phyloP scores from a whole-genome alignment of 2,797 vertebrate genomes.

The Onychomys torridus region DNA sequence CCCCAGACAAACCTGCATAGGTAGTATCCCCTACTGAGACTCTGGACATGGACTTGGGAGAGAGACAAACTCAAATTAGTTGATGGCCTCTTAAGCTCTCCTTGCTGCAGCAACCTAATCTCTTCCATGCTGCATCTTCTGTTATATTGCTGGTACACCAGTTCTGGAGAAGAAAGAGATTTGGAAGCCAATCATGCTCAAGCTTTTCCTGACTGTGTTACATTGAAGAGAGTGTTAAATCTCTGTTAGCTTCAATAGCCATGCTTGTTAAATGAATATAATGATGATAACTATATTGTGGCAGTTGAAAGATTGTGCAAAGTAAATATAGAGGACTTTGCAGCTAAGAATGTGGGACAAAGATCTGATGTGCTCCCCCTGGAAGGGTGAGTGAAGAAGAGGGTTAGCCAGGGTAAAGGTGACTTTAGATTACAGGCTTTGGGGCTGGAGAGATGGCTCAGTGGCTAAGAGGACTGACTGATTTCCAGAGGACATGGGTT shows the following conservation, averaged over 20 bases:
- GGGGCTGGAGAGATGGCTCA: not conserved
- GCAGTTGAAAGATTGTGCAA: conserved; percentile 4
- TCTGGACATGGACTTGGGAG: not conserved
- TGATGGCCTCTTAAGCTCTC: not conserved
- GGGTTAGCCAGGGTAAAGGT: not conserved
- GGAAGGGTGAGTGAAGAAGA: not conserved
- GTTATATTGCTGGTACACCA: not conserved
- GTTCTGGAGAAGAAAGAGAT: not conserved
- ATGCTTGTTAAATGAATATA: conserved; percentile 17
- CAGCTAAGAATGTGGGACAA: not conserved
- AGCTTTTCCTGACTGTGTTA: not conserved
- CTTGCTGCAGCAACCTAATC: not conserved
- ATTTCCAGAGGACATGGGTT: too few relatives aligned
- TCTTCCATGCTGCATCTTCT: not conserved
- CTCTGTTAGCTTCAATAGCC: conserved; percentile 5
- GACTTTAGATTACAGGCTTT: not conserved
- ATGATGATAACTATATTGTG: not conserved
- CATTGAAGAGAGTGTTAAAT: not conserved
- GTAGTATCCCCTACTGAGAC: not conserved
- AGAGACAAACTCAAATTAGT: not conserved
- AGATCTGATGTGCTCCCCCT: not conserved
- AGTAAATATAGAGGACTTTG: not conserved
- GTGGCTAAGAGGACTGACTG: too few relatives aligned
- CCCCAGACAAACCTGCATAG: not conserved
- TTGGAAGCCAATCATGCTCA: not conserved